Percentiles rank a stretch among this genome's conserved stretches.
Conservation (phyloP, 2,797 vertebrate genomes). For the Balearica regulorum region DNA sequence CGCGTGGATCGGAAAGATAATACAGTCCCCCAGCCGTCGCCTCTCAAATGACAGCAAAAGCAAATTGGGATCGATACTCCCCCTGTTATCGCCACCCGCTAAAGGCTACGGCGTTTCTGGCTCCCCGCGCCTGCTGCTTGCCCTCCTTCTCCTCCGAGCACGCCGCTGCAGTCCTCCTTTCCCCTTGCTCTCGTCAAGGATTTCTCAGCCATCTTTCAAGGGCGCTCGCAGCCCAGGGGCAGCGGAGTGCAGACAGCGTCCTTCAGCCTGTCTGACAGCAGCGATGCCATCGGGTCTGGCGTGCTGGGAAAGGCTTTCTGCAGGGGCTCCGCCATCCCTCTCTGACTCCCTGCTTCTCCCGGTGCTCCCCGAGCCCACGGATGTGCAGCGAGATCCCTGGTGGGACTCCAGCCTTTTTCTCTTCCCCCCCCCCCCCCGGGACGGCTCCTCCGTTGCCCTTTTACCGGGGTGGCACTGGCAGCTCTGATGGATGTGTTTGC, state of each 20-base stretch:
- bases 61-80: neutral
- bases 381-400: fast-evolving
- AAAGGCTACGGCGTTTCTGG: neutral
- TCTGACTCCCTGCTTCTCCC: neutral
- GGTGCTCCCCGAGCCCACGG: fast-evolving
- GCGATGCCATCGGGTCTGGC: neutral
- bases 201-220: neutral
- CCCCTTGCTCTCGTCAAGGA: neutral
- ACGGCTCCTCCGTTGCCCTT: neutral
- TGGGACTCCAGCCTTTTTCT: neutral
- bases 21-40: neutral
- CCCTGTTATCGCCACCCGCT: neutral
- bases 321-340: neutral
- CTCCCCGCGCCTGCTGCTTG: neutral
- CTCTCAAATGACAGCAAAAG: neutral
- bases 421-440: neutral
- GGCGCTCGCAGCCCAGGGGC: neutral
- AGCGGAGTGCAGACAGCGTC: neutral
- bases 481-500: neutral
- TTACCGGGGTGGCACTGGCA: fast-evolving
- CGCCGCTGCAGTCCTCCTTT: neutral
- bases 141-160: neutral
- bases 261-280: neutral
- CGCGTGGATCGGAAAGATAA: neutral
- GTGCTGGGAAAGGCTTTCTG: neutral